These are phyloP conservation scores for Anser cygnoides DNA, from an alignment of 2,113 vertebrate species.

Conservation along the genomic window DNA sequence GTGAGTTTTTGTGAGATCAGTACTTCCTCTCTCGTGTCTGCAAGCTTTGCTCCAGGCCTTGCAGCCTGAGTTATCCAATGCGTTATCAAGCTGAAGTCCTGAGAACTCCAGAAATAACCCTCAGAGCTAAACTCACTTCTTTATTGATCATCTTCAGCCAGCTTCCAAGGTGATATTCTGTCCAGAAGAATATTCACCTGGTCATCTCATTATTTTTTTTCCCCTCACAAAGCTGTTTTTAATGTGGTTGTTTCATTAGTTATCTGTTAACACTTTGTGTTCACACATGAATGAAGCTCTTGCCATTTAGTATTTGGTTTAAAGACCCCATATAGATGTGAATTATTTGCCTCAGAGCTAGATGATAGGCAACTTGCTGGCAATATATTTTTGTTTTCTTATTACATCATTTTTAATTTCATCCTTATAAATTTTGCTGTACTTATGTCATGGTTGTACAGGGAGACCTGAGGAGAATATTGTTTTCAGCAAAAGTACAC, in stretches of 20 bases:
- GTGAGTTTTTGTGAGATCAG: neutral
- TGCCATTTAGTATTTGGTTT: neutral
- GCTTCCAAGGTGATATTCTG: neutral
- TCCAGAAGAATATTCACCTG: neutral
- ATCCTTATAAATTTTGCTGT: neutral
- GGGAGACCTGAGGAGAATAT: neutral
- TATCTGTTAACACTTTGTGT: neutral
- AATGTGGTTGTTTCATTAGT: neutral
- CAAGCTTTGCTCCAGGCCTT: neutral
- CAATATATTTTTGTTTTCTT: neutral
- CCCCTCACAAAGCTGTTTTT: neutral
- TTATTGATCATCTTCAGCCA: neutral
- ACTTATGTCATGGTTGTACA: neutral
- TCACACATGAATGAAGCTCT: neutral
- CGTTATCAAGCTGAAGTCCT: neutral
- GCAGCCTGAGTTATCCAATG: neutral
- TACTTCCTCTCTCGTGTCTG: neutral
- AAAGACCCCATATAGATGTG: neutral
- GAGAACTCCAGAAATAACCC: neutral
- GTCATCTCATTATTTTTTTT: neutral
- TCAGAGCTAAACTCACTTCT: neutral
- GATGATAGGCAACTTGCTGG: neutral
- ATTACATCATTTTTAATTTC: neutral
- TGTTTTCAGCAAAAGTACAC: neutral
- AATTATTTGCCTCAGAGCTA: neutral